Conservation (phyloP, 2,797 vertebrate genomes). For the Acestrorhynchus altus region DNA sequence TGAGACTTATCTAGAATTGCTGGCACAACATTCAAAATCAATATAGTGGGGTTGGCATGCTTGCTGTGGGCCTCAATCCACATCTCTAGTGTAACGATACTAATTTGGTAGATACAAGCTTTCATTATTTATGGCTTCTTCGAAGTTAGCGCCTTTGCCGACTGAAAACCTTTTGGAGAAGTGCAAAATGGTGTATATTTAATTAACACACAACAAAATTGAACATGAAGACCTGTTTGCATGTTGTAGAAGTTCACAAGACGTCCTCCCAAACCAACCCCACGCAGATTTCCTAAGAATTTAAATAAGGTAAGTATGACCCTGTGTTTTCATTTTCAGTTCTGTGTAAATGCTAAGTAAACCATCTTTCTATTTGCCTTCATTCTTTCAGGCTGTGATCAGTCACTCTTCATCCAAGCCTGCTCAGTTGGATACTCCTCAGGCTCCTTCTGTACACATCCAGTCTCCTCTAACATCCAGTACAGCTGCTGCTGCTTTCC, state of each 20-base stretch:
- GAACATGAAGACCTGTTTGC: not conserved
- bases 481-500: not conserved
- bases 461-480: not conserved
- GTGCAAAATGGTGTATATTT: too few species aligned
- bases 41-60: too few species aligned
- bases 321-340: not conserved
- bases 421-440: not conserved
- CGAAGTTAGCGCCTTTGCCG: too few species aligned
- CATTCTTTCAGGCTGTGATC: not conserved
- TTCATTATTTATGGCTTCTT: too few species aligned
- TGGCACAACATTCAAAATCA: too few species aligned
- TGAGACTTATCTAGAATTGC: too few species aligned
- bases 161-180: too few species aligned
- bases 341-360: not conserved
- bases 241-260: conserved; percentile 63
- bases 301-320: conserved; percentile 50
- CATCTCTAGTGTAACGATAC: too few species aligned
- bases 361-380: not conserved
- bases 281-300: conserved; percentile 56
- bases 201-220: not conserved
- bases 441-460: not conserved
- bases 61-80: too few species aligned
- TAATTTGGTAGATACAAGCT: too few species aligned
- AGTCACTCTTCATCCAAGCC: not conserved
- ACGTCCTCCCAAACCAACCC: conserved; percentile 67